phyloP scores from a whole-genome alignment of 1,140 invertebrate species.

The Drosophila albomicans region DNA sequence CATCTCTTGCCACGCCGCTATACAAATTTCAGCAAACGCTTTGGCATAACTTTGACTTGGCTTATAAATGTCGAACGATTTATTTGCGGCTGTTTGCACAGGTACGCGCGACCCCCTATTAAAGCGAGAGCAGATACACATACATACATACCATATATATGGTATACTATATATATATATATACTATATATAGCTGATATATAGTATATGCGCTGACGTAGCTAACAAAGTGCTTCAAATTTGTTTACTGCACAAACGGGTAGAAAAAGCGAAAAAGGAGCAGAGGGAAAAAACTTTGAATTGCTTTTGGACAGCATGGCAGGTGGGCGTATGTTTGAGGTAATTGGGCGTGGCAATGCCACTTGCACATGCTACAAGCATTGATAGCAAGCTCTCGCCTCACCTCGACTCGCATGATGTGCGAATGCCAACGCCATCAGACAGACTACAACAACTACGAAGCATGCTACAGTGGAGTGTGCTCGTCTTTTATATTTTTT shows the following conservation, averaged over 20 bases:
- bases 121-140: constrained; percentile 20
- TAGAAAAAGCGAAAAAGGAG: constrained; percentile 8
- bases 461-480: no score
- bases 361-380: constrained; percentile 43
- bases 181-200: not conserved
- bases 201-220: constrained; percentile 39
- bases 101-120: constrained; percentile 34
- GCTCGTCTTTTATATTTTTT: no score
- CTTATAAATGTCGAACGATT: constrained; percentile 83
- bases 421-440: constrained; percentile 46
- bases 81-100: constrained; percentile 71
- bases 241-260: constrained; percentile 74
- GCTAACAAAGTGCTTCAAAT: constrained; percentile 80
- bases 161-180: not conserved
- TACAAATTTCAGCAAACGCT: constrained; percentile 69
- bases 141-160: constrained; percentile 4
- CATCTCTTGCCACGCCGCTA: constrained; percentile 5
- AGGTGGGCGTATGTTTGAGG: constrained; percentile 38
- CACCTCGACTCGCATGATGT: constrained; percentile 59
- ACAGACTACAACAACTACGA: not conserved
- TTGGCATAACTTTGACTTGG: constrained; percentile 81
- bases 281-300: constrained; percentile 32
- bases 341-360: constrained; percentile 68
- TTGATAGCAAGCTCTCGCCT: constrained; percentile 59
- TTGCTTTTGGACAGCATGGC: constrained; percentile 64